Base-by-base conservation (phyloP, 2,113 vertebrate genomes). In the Benitochromis conjunctus region DNA sequence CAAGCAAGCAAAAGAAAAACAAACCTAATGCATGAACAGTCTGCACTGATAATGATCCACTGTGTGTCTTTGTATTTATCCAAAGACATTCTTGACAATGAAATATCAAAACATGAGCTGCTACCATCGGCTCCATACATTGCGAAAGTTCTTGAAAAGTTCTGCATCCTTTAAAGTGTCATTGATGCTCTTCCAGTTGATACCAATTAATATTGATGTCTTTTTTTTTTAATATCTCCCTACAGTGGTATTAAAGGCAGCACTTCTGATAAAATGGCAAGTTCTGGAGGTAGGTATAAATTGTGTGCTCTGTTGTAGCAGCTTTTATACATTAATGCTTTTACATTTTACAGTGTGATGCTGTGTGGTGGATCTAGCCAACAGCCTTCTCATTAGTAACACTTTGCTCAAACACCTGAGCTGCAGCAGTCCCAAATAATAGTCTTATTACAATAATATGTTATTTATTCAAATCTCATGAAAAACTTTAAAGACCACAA, bases 201-300 rank as follows among this genome's bases (percentile, higher is more conserved):
- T 76, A 53, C 46, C 18, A 53, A 31, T 53, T 53, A 34, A 53
- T 53, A 29, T 4, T 9, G 19, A 55, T 11, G 24, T 56, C 78
- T 6, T 38, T 29, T 41, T 9, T 80, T 16, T 11, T 0, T 2
- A 2, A 26, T 76, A 3, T 82, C 80, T 88, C 82, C 48, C 81
- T 83, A 3, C 56, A 94, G 95, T 53, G 80, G 79, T 58, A 79
- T 64, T 24, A 91, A 91, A 77, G 38, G 19, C 21, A 82, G 78
- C 41, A 31, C 54, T 31, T 78, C 87, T 77, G 86, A 92, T 86
- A 77, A 94, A 92, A 97, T 97, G 96, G 95, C 81, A 21, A 85
- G 8, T 86, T 85, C 26, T 90, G 92, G 60, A 92, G 96, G 96
- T 97, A 88, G 80, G 93, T 92, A 41, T 54, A 1, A 80, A 57